Evolutionary conservation across 2,797 vertebrate genomes (phyloP).

Genomic region (Aplochiton taeniatus): DNA sequence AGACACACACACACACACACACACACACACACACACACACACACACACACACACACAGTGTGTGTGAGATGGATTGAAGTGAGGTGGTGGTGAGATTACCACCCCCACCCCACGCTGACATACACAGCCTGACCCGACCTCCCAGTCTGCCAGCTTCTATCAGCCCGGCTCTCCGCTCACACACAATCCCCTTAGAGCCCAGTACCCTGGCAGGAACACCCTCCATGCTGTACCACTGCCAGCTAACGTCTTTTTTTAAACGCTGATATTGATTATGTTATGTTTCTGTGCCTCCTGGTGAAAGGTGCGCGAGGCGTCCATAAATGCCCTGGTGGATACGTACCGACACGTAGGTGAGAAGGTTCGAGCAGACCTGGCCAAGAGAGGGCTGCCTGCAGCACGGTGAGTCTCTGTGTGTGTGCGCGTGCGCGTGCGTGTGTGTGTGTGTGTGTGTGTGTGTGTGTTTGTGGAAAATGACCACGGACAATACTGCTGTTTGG

Average conservation of each 20-base stretch:
- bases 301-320: constrained; percentile 91
- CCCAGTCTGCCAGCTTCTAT: too few species aligned
- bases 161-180: too few species aligned
- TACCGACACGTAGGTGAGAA: constrained; percentile 92
- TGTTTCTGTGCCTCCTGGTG: constrained; percentile 31
- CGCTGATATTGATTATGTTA: constrained; percentile 10
- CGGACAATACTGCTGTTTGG: too few species aligned
- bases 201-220: too few species aligned
- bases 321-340: constrained; percentile 86
- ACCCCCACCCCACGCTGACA: too few species aligned
- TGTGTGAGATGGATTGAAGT: too few species aligned
- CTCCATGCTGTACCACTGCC: too few species aligned
- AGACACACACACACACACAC: neutral
- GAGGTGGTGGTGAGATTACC: too few species aligned
- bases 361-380: constrained; percentile 84
- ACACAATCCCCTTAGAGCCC: too few species aligned
- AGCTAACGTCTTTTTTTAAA: neutral
- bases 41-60: neutral
- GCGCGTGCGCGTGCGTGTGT: neutral
- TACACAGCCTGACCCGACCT: too few species aligned
- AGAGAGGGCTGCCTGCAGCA: constrained; percentile 86
- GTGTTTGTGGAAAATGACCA: neutral
- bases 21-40: constrained; percentile 3
- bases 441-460: constrained; percentile 10
- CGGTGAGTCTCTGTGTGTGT: constrained; percentile 77